Base-by-base conservation (phyloP, 1,140 invertebrate genomes). In the Rhyacophila brunnea region DNA sequence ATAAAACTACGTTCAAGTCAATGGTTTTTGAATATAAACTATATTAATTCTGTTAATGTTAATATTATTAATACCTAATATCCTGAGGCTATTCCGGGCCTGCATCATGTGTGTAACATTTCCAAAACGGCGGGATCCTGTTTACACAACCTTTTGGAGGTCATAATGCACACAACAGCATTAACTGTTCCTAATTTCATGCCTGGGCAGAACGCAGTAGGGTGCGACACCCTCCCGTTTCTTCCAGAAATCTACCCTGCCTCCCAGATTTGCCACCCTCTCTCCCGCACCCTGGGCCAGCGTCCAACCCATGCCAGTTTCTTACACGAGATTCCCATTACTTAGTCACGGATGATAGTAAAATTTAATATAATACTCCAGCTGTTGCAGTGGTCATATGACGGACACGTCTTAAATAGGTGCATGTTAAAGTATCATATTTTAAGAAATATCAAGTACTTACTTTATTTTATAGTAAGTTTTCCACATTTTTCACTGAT, bases 271-370 rank as follows among this genome's bases (percentile, higher is more conserved):
- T 13, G 4, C 18, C 50, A 11, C 32, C 7, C 9, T 35, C 15
- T 4, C 35, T 10, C 50, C 34, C 36, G n/a, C 38, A 20, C 51
- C 51, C 15, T 15, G 20, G 15, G 20, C 36, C 38, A 56, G 13
- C 13, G 55, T 23, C 55, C 55, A 50, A 50, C 54, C 70, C 28
- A 19, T 69, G 70, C 65, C 50, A 34, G 60, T 71, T 74, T 74
- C 76, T 79, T 79, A 79, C 77, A 79, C 74, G 75, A 77, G 76
- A 79, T 79, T 79, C 74, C 70, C 75, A 79, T 77, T 79, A 77
- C 75, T 77, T 77, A 76, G 77, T 77, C 75, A 74, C 73, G 71
- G 70, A 71, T 70, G 65, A 76, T 77, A 77, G 77, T 79, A 79
- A 79, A 79, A 79, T 79, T 79, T 79, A 77, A 79, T 77, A 79